Conservation (phyloP, 2,797 vertebrate species). For the Sphenopsis melanotis region DNA sequence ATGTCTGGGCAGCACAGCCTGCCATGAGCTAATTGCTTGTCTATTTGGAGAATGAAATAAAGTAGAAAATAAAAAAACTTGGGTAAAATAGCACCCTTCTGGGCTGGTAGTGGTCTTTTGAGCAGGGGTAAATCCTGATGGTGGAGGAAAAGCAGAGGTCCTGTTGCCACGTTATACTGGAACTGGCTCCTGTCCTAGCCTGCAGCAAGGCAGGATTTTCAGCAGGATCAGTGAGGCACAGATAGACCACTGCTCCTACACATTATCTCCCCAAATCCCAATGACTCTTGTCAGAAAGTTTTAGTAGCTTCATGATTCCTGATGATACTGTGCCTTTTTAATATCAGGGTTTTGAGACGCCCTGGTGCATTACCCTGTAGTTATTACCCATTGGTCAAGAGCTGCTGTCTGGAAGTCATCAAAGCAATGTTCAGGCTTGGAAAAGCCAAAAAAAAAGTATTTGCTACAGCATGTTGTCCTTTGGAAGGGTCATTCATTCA, state of each 20-base stretch:
- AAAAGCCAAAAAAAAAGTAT: fast-evolving
- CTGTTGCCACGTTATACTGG: neutral
- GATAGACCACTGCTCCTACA: neutral
- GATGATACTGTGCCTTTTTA: neutral
- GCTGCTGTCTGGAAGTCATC: neutral
- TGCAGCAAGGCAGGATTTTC: neutral
- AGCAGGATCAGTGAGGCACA: neutral
- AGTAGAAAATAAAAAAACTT: neutral
- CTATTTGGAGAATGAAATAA: neutral
- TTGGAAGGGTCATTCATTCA: neutral
- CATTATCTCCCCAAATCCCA: neutral
- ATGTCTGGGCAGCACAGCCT: neutral
- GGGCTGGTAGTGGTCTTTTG: neutral
- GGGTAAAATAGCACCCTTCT: neutral
- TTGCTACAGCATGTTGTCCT: neutral
- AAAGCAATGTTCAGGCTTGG: neutral
- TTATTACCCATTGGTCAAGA: neutral
- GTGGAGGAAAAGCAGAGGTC: neutral
- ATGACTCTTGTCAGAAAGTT: neutral
- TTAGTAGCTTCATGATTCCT: neutral
- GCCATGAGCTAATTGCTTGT: neutral
- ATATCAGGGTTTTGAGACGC: neutral
- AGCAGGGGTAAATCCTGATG: neutral
- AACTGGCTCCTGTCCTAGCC: neutral
- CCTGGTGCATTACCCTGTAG: neutral